Evolutionary conservation across 2,797 vertebrate species (phyloP).

Genomic region (Neomorphus geoffroyi): DNA sequence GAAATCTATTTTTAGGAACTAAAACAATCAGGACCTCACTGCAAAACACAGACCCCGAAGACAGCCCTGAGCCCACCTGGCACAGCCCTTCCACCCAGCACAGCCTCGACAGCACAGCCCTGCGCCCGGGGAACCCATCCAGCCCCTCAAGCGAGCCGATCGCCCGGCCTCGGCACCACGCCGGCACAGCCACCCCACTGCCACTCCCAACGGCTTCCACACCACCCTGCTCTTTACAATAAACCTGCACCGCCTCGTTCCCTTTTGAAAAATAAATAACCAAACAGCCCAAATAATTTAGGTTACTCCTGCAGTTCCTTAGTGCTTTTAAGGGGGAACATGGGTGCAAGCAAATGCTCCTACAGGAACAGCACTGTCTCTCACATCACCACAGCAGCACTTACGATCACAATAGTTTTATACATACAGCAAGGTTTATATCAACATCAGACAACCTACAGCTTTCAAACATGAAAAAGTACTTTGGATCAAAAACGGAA

Average conservation of each 20-base stretch:
- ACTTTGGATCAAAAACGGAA: conserved; percentile 36
- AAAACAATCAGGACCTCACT: not conserved
- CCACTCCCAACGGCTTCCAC: not conserved
- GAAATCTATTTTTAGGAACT: not conserved
- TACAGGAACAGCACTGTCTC: not conserved
- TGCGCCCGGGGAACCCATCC: not conserved
- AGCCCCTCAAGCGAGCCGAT: not conserved
- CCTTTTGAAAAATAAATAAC: not conserved
- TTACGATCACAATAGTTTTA: not conserved
- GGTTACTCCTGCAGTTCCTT: not conserved
- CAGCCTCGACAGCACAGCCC: not conserved
- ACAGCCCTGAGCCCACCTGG: not conserved
- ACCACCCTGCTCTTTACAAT: not conserved
- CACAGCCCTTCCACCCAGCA: not conserved
- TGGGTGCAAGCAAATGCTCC: not conserved
- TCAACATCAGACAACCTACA: not conserved
- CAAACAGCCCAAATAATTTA: not conserved
- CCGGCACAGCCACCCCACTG: not conserved
- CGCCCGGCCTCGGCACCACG: not conserved
- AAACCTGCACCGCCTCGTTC: not conserved
- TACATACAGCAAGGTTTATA: too few relatives aligned
- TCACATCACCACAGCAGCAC: not conserved
- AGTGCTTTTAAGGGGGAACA: not conserved
- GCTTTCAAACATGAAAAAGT: not conserved
- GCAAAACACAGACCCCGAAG: not conserved